Percentiles rank a stretch among this genome's conserved stretches.
These are phyloP conservation scores for Lethenteron camtschaticum DNA, from an alignment of 2,113 vertebrate species.

Conservation along the genomic window DNA sequence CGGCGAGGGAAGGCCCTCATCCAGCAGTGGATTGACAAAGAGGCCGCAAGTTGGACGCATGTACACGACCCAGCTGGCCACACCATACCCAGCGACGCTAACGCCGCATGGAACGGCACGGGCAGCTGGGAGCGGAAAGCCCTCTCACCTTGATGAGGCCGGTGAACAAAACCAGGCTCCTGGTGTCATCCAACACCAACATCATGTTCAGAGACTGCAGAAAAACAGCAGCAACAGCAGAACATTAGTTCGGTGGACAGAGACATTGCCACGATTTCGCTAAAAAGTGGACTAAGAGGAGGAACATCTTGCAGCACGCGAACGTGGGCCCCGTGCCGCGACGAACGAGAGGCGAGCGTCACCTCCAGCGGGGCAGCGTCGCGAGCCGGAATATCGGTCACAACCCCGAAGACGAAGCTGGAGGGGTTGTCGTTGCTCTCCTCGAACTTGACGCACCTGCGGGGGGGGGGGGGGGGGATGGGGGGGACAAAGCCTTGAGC, in stretches of 20 bases:
- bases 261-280: neutral
- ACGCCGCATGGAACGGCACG: no score
- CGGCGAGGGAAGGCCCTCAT: no score
- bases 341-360: conserved; percentile 4
- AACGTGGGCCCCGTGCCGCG: neutral
- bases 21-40: no score
- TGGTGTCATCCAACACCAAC: conserved; percentile 60
- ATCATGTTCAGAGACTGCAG: conserved; percentile 48
- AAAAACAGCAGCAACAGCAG: neutral
- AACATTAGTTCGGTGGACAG: neutral
- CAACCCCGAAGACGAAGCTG: conserved; percentile 66
- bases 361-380: conserved; percentile 75
- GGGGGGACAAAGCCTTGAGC: no score
- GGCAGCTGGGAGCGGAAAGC: neutral
- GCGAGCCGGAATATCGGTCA: conserved; percentile 57
- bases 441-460: conserved; percentile 77
- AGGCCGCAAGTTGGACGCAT: no score
- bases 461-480: no score
- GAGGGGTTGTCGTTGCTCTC: conserved; percentile 56
- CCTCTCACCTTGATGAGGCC: conserved; percentile 51
- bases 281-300: neutral
- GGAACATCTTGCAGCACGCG: no score
- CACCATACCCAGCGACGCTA: no score
- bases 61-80: no score
- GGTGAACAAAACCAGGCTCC: conserved; percentile 75